Evolutionary conservation across 2,113 vertebrate genomes (phyloP).

Genomic region (Irena cyanogastra): DNA sequence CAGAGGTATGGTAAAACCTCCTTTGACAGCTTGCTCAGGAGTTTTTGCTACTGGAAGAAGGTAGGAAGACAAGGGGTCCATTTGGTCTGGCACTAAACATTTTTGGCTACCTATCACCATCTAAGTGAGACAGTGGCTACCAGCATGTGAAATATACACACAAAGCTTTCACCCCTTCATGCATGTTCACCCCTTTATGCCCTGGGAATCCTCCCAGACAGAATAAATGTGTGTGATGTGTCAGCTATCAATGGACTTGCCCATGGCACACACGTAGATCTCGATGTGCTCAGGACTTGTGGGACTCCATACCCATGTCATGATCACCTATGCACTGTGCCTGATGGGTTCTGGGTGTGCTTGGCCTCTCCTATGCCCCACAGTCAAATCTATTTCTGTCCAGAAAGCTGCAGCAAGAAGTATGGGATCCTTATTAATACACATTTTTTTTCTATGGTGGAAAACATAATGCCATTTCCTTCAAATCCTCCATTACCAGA

Average conservation of each 20-base stretch:
- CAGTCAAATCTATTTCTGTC: not conserved
- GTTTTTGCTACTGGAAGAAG: not conserved
- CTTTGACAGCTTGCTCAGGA: not conserved
- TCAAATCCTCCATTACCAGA: not conserved
- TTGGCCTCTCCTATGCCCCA: not conserved
- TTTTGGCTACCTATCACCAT: not conserved
- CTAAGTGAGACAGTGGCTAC: not conserved
- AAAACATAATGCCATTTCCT: not conserved
- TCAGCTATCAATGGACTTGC: not conserved
- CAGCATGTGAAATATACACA: not conserved
- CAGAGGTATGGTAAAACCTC: not conserved
- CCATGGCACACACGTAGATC: fast-evolving
- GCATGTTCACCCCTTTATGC: not conserved
- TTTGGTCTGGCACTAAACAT: not conserved
- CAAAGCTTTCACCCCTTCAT: not conserved
- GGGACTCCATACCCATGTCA: not conserved
- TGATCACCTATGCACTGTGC: not conserved
- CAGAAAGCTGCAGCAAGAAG: not conserved
- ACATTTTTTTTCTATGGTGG: not conserved
- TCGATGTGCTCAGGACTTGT: fast-evolving
- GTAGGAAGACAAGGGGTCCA: not conserved
- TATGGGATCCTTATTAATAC: not conserved
- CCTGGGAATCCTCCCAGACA: not conserved
- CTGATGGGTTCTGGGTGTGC: not conserved
- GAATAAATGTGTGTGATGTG: not conserved